phyloP scores from a whole-genome alignment of 2,113 vertebrate genomes.

The Anseranas semipalmata region DNA sequence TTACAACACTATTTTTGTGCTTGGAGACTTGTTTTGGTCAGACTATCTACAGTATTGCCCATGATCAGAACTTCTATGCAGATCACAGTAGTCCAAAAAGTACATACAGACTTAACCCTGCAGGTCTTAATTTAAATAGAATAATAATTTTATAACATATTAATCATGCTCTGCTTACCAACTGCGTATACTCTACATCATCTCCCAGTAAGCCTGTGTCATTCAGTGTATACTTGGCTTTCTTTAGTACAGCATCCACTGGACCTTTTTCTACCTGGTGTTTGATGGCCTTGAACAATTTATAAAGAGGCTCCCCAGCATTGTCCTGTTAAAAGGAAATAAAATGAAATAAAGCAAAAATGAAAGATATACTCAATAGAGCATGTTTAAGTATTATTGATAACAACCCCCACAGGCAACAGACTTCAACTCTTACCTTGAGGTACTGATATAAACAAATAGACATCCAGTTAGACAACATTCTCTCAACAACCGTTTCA shows the following conservation, averaged over 20 bases:
- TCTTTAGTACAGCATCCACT: conserved; percentile 92
- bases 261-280: conserved; percentile 98
- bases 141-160: background rate
- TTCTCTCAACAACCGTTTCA: conserved; percentile 97
- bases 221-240: conserved; percentile 96
- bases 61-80: background rate
- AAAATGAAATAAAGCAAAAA: background rate
- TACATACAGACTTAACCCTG: background rate
- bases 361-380: background rate
- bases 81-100: background rate
- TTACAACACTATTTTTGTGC: background rate
- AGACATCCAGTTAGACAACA: conserved; percentile 99
- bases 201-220: conserved; percentile 95
- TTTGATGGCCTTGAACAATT: conserved; percentile 95
- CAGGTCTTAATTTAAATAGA: background rate
- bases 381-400: background rate
- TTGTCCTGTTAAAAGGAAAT: conserved; percentile 82
- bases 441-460: conserved; percentile 98
- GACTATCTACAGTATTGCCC: background rate
- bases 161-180: conserved; percentile 79
- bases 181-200: conserved; percentile 89
- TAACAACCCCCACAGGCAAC: background rate
- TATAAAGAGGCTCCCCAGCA: conserved; percentile 93
- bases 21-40: background rate
- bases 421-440: conserved; percentile 80